Conservation (phyloP, 2,113 vertebrate genomes). For the Oxyura jamaicensis region DNA sequence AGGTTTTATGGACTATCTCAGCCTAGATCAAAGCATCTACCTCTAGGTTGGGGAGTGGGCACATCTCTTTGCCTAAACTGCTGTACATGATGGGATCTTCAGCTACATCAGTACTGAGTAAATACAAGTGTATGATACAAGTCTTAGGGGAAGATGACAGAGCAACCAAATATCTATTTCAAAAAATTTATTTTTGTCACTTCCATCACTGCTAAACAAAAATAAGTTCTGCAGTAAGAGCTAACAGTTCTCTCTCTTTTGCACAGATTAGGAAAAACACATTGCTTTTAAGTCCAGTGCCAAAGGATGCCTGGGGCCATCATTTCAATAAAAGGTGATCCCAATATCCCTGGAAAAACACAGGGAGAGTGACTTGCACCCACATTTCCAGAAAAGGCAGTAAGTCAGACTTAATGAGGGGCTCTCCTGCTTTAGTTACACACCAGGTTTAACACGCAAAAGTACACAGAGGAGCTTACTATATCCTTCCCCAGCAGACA, state of each 20-base stretch:
- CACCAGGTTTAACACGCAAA: neutral
- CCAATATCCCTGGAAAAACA: neutral
- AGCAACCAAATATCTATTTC: neutral
- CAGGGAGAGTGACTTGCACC: neutral
- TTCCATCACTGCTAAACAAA: neutral
- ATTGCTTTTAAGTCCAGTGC: neutral
- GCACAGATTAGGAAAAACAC: neutral
- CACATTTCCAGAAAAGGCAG: neutral
- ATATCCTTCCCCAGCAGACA: neutral
- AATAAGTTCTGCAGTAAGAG: neutral
- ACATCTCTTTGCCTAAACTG: neutral
- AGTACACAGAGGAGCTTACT: neutral
- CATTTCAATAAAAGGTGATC: neutral
- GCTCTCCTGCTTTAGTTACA: neutral
- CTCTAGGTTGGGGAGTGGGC: neutral
- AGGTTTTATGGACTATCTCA: neutral
- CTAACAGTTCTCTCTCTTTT: neutral
- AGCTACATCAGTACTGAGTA: neutral
- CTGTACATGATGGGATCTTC: neutral
- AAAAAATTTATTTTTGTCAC: neutral
- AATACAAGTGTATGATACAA: conserved; percentile 13
- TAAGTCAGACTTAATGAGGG: neutral
- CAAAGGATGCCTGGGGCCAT: neutral
- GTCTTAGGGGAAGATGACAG: neutral
- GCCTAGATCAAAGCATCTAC: neutral